These are phyloP conservation scores for Gryllus longicercus DNA, from an alignment of 2,888 invertebrate genomes.

Conservation along the genomic window DNA sequence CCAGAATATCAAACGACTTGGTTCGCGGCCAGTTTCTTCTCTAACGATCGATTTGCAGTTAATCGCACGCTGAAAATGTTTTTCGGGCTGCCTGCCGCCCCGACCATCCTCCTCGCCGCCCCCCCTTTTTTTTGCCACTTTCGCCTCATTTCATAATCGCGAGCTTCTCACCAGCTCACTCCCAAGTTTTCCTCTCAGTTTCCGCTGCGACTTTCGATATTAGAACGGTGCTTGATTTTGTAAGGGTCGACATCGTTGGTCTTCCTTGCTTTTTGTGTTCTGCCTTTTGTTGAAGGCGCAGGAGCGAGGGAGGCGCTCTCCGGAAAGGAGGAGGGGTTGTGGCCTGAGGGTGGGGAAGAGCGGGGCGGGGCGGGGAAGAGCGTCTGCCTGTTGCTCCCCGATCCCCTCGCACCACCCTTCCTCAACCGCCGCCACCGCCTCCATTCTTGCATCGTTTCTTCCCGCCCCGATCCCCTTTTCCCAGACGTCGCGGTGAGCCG, in stretches of 20 bases:
- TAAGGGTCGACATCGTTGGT: neutral
- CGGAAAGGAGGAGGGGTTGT: neutral
- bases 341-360: neutral
- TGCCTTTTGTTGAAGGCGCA: neutral
- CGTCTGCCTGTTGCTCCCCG: neutral
- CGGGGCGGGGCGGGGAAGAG: neutral
- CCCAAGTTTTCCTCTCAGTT: constrained; percentile 4
- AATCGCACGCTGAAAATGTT: neutral
- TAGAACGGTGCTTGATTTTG: constrained; percentile 17
- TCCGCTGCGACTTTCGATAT: neutral
- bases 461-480: no score
- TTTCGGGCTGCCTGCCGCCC: no score
- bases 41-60: constrained; percentile 6
- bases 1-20: neutral
- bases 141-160: neutral
- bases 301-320: no score
- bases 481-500: no score
- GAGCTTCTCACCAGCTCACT: neutral
- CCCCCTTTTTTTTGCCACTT: neutral
- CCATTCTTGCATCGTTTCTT: no score
- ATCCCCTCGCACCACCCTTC: neutral
- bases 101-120: no score
- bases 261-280: neutral
- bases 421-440: no score
- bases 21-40: neutral